Base-by-base conservation (phyloP, 2,888 invertebrate species). In the Epicampocera succincta region DNA sequence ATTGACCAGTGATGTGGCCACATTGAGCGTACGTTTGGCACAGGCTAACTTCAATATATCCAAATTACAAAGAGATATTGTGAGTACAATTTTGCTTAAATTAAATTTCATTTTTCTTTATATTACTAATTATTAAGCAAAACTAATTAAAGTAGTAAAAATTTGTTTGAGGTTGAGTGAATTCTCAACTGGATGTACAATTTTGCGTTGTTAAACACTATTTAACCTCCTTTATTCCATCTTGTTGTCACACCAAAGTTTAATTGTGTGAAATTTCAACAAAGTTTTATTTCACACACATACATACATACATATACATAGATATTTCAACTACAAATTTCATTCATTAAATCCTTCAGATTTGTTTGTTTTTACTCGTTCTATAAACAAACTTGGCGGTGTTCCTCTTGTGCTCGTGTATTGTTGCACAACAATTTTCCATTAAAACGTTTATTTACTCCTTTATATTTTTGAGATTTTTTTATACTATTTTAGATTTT, bases 41-140 rank as follows among this genome's bases (percentile, higher is more conserved):
- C 96, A 97, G 90, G 96, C 96, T 9, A 96, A 96, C 91, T 95
- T 95, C 87, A 94, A 95, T 85, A 95, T 96, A 88, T 94, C 95
- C 85, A 95, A 95, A 91, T 91, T 97, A 86, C 95, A 95, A 84
- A 94, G 96, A 88, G 96, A 97, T 93, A 97, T 97, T 93, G 97
- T 96, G 92, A 92, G 91, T 91, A 86, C 19, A 63, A 60, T 2
- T 40, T 19, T 5, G 15, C 38, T 3, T 54, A n/a, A n/a, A n/a
- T 52, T 3, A n/a, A 52, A 33, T 15, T 15, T 40, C 13, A 5
- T 3, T 33, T 33, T 33, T 9, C 8, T 25, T 25, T 25, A 25
- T 25, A 25, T n/a, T 5, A 25, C 25, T 25, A 25, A 25, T 33
- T 33, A 1, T 33, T 33, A 33, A 9, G 8, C 6, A 33, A 33